Base-by-base conservation (phyloP, 2,888 invertebrate species). In the Drosophila nigricruria region DNA sequence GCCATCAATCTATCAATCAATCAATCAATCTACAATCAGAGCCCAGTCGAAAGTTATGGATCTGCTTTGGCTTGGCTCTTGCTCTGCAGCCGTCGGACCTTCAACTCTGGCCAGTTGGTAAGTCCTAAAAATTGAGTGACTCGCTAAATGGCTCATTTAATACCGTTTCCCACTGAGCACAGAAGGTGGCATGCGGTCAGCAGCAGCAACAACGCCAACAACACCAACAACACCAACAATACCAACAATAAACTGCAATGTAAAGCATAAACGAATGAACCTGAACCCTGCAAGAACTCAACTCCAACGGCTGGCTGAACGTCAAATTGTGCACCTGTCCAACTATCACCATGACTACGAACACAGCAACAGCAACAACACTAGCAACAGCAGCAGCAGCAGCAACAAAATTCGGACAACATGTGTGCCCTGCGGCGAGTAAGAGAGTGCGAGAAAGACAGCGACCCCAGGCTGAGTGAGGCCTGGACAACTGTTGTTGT, bases 301-400 rank as follows among this genome's bases (percentile, higher is more conserved):
- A 88, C 88, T 83, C 77, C 64, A 83, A 75, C 81, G 83, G 68
- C 88, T 88, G 82, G 54, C 76, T 70, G 77, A 77, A 79, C 80
- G 76, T 89, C 82, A 87, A 88, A 73, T 90, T 88, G 79, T 91
- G 91, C 91, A 91, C 91, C 91, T 91, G 91, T 91, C 83, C 90
- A 75, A 81, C 90, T 78, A 89, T 91, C 82, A 77, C 89, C 90
- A 90, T 91, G 91, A 81, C 91, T 82, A 90, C 89, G 70, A 65
- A 62, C 61, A 67, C 72, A 70, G 62, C 52, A 66, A 25, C 49
- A 52, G 5, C 60, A 52, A 4, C 60, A 59, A 0, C 49, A 49
- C 6, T 40, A 59, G 5, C 65, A 61, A 34, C 71, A 49, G 5
- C 60, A 53, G 43, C 66, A 54, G 5, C 63, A 62, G 52, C 67